Conservation (phyloP, 2,113 vertebrate species). For the Entelurus aequoreus region DNA sequence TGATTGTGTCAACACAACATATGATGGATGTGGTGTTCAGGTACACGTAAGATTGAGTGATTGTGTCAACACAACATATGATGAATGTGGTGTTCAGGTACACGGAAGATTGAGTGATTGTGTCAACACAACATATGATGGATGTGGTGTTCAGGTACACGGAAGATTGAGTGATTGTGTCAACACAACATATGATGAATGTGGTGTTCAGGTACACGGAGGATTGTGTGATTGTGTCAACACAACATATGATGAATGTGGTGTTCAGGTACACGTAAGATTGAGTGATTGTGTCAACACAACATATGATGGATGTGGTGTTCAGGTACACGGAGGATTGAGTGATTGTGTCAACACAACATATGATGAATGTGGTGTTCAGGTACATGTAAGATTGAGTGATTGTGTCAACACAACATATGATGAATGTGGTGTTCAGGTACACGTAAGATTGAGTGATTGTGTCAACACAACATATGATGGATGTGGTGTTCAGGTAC, state of each 20-base stretch:
- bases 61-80: too few species aligned
- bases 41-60: conserved; percentile 73
- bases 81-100: conserved; percentile 79
- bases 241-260: conserved; percentile 80
- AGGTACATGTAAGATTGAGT: conserved; percentile 75
- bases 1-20: too few species aligned
- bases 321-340: conserved; percentile 78
- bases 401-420: too few species aligned
- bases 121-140: too few species aligned
- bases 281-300: conserved; percentile 48
- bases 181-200: too few species aligned
- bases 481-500: conserved; percentile 78
- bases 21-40: conserved; percentile 79
- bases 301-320: conserved; percentile 80
- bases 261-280: conserved; percentile 77
- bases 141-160: conserved; percentile 78
- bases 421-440: conserved; percentile 79
- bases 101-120: conserved; percentile 68
- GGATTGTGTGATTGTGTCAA: conserved; percentile 62
- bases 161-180: conserved; percentile 66
- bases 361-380: conserved; percentile 79
- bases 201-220: conserved; percentile 76
- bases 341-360: too few species aligned
- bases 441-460: conserved; percentile 72
- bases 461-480: too few species aligned